Base-by-base conservation (phyloP, 2,113 vertebrate species). In the Uria lomvia region DNA sequence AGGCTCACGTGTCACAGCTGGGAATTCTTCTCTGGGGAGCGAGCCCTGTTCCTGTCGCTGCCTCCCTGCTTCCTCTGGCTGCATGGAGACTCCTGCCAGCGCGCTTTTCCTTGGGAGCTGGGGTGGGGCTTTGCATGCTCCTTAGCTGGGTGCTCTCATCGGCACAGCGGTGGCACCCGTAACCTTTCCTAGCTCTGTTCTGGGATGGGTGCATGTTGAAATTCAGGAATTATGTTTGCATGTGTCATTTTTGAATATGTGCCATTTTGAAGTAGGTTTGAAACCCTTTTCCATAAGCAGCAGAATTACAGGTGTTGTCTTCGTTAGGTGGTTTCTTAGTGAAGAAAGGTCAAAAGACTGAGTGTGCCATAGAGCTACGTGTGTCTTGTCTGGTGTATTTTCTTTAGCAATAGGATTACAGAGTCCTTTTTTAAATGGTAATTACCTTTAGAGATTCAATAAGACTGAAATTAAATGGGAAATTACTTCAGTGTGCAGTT, bases 391-490 rank as follows among this genome's bases (percentile, higher is more conserved):
- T 79, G 38, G 17, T 92, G 47, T 12, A 22, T 90, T 94, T 91
- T 71, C 90, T 93, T 82, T 26, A 87, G 65, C 82, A 63, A n/a
- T 50, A 59, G 23, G 27, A 66, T 86, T 84, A 86, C 52, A 78
- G 67, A 86, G 43, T 65, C 10, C 32, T 88, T 72, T 91, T 91
- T 89, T 49, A 94, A 91, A 60, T 73, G 29, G n/a, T 80, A 72
- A 84, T 91, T 95, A 75, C 70, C 43, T 78, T 94, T 26, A 91
- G 68, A 89, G 53, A 94, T 74, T 89, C 65, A 78, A 19, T 91
- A 68, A 77, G 53, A 55, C 66, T 91, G 76, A 94, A 95, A 92
- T 95, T 77, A 95, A 95, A 76, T 85, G 91, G 65, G 80, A 94
- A 92, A 68, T 92, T 55, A 62, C 73, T 91, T 91, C 76, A 75